Evolutionary conservation across 2,113 vertebrate genomes (phyloP).

Genomic region (Hemiscyllium ocellatum): DNA sequence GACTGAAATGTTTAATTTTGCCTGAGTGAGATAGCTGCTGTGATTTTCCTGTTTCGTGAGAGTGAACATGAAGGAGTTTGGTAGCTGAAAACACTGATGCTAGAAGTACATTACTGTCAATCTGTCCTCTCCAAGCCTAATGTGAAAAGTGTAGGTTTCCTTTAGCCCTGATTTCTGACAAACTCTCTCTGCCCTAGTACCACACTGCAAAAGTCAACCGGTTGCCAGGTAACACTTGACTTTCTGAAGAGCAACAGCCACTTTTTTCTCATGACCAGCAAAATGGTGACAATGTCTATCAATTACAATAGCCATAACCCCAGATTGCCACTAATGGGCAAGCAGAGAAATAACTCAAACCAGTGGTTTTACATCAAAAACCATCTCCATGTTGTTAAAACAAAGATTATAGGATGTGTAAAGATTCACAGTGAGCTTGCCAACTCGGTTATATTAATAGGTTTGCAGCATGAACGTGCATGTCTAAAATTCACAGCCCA

Average conservation of each 20-base stretch:
- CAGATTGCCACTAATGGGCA: neutral
- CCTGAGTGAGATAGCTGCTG: neutral
- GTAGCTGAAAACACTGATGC: neutral
- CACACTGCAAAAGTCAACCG: neutral
- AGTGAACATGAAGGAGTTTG: neutral
- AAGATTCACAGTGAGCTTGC: neutral
- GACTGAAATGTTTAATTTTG: neutral
- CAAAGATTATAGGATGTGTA: neutral
- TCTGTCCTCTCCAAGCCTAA: neutral
- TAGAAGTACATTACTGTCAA: too few species aligned
- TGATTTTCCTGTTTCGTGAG: neutral
- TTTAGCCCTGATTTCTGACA: neutral
- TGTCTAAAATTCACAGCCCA: neutral
- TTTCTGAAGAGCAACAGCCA: neutral
- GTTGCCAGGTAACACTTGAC: neutral
- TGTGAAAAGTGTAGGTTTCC: too few species aligned
- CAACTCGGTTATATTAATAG: neutral
- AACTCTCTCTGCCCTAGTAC: neutral
- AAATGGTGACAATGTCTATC: neutral
- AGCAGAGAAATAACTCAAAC: neutral
- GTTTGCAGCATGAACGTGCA: neutral
- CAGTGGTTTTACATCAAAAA: neutral
- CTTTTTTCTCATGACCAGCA: neutral
- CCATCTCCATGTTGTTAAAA: neutral
- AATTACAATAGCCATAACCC: neutral